phyloP scores from a whole-genome alignment of 2,113 vertebrate genomes.

The Felis catus region DNA sequence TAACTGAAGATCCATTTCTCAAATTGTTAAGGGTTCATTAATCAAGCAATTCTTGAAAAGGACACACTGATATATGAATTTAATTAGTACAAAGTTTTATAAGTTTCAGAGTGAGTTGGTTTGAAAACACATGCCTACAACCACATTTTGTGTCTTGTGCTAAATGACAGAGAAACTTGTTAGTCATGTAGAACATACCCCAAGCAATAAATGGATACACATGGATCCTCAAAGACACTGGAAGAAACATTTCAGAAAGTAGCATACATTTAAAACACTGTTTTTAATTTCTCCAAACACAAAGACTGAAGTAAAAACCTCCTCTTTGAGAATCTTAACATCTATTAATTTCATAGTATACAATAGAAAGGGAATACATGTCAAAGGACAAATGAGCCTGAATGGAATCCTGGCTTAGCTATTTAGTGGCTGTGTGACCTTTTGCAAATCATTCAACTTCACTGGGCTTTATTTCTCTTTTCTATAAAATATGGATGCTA shows the following conservation, averaged over 20 bases:
- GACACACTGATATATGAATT: not conserved
- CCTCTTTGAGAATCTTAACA: not conserved
- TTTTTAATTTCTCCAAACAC: not conserved
- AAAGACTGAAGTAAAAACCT: not conserved
- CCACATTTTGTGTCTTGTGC: not conserved
- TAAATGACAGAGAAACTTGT: not conserved
- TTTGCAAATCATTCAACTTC: not conserved
- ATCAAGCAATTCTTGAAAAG: conserved; percentile 6
- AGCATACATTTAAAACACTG: not conserved
- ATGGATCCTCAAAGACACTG: not conserved
- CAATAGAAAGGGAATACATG: not conserved
- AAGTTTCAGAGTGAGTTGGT: not conserved
- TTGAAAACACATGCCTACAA: not conserved
- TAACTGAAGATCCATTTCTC: conserved; percentile 32
- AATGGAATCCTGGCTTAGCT: not conserved
- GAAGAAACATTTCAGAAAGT: not conserved
- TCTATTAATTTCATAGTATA: not conserved
- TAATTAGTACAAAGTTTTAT: conserved; percentile 16
- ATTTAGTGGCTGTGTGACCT: not conserved
- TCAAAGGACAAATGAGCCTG: not conserved
- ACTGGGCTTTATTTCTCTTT: not conserved
- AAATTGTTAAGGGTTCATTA: conserved; percentile 1
- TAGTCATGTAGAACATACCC: not conserved
- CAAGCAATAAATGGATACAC: not conserved
- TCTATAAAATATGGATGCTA: conserved; percentile 26